phyloP scores from a whole-genome alignment of 2,113 vertebrate species.

The Bubo bubo region DNA sequence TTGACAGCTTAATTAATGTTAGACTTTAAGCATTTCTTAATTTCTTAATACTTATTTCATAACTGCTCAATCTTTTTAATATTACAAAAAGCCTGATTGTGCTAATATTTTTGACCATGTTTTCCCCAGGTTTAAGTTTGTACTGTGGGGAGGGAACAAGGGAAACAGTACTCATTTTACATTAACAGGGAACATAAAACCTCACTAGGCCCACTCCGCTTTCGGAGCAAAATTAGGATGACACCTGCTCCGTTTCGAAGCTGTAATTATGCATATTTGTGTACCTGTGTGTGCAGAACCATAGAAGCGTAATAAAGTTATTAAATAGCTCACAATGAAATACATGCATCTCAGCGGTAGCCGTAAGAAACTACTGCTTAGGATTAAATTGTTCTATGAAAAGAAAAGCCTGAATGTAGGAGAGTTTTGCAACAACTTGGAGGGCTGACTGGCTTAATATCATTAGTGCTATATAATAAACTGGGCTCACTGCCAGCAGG shows the following conservation, averaged over 20 bases:
- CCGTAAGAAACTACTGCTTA: background rate
- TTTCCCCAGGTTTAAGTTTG: background rate
- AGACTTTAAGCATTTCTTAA: conserved; percentile 20
- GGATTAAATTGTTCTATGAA: background rate
- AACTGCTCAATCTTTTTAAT: conserved; percentile 4
- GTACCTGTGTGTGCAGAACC: background rate
- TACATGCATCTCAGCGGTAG: background rate
- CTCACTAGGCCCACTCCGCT: background rate
- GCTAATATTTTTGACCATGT: background rate
- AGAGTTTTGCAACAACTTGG: background rate
- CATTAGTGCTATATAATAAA: background rate
- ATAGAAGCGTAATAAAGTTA: background rate
- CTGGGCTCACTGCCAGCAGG: background rate
- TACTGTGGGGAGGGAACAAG: background rate
- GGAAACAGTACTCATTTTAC: background rate
- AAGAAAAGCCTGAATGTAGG: background rate
- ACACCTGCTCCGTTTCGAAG: background rate
- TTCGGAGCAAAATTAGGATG: background rate
- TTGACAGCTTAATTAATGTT: conserved; percentile 38
- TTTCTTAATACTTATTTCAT: conserved; percentile 18
- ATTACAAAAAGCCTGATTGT: background rate
- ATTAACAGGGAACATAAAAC: background rate
- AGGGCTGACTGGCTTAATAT: background rate
- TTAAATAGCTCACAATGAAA: background rate
- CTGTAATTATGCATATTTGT: background rate